Percentiles rank a stretch among this genome's conserved stretches.
Evolutionary conservation across 2,888 invertebrate genomes (phyloP).

Genomic region (Diplolepis rosae): DNA sequence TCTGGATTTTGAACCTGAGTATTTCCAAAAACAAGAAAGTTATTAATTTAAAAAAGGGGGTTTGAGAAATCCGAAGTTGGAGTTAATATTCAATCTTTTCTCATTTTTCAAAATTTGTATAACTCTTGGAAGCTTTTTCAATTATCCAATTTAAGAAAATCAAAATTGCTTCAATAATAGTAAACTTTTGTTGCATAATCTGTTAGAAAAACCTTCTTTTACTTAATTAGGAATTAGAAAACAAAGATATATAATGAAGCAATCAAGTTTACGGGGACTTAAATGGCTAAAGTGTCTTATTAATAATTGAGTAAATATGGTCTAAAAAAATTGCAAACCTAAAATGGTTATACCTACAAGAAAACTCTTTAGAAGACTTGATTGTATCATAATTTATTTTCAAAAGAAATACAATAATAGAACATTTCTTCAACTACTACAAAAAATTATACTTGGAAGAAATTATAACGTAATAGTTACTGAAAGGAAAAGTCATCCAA

Average conservation of each 20-base stretch:
- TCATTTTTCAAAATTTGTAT: too few relatives aligned
- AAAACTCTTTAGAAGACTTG: too few relatives aligned
- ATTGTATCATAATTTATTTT: too few relatives aligned
- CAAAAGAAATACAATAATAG: too few relatives aligned
- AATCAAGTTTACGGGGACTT: conserved; percentile 7
- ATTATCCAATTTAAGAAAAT: background rate
- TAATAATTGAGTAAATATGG: background rate
- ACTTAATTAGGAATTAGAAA: conserved; percentile 7
- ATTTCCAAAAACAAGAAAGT: too few relatives aligned
- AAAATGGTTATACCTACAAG: too few relatives aligned
- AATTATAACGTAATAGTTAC: conserved; percentile 9
- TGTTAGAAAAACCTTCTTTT: background rate
- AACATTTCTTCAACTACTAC: too few relatives aligned
- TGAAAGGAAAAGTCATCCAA: background rate
- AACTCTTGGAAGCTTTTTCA: too few relatives aligned
- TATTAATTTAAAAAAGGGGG: too few relatives aligned
- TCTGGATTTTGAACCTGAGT: too few relatives aligned
- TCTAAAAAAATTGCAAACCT: conserved; percentile 15
- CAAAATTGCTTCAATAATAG: background rate
- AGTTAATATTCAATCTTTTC: too few relatives aligned
- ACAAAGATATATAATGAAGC: conserved; percentile 18
- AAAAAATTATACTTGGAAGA: background rate
- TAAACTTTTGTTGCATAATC: background rate
- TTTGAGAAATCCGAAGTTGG: too few relatives aligned
- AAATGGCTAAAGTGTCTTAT: conserved; percentile 14